Evolutionary conservation across 2,113 vertebrate species (phyloP), one percentile per base, ranked within the genome.

Genomic region (Ptychochromis oligacanthus): DNA sequence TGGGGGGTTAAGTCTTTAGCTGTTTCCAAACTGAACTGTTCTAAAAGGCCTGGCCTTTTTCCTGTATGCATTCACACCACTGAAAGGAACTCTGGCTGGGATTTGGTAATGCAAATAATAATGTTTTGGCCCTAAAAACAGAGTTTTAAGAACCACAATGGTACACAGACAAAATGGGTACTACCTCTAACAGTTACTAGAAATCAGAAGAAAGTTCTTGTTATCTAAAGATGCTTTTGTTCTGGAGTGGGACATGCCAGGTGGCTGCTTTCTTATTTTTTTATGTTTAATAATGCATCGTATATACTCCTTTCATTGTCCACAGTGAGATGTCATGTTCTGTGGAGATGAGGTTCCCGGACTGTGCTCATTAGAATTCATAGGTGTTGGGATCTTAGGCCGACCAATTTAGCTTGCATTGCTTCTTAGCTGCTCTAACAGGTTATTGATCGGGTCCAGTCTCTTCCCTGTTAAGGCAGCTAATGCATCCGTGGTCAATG

Each of bases 361-460:
- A 75, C 79, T 72, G 65, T 87, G 84, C 88, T 94, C 91, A 95
- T 96, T 93, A 91, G 89, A 91, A 95, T 95, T 90, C 93, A 92
- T 86, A 78, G 80, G 76, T 84, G 90, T 81, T 70, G 15, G 60
- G 79, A 87, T 87, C 88, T 84, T 64, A 83, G 86, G 82, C 20
- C 38, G 12, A 77, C 65, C 90, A 91, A 86, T 93, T 87, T 90
- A 84, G 57, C 72, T 86, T 78, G 81, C 89, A 82, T 86, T 84
- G 88, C 90, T 89, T 78, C 56, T 91, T 79, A 89, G 88, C 82
- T 85, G 85, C 88, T 24, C 88, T 92, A 93, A 95, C 91, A 91
- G 93, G 77, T 93, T 95, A 94, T 96, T 81, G 95, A 95, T 93
- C 75, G 18, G 70, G 62, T 72, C 34, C 90, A 82, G 78, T 91